Percentiles rank a stretch among this genome's conserved stretches.
These are phyloP conservation scores for Acronicta psi DNA, from an alignment of 2,888 invertebrate species.

Conservation along the genomic window DNA sequence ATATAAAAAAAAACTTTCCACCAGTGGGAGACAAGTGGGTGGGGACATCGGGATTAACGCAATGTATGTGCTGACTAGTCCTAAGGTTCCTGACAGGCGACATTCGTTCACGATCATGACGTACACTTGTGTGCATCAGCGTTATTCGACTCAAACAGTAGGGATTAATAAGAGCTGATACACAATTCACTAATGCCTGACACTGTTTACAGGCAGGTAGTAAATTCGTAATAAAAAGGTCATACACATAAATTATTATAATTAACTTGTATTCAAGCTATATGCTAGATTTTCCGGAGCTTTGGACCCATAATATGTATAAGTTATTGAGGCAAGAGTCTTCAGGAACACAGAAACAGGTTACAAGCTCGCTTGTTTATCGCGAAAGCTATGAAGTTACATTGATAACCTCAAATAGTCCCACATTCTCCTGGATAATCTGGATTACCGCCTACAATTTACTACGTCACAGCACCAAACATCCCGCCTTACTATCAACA, in stretches of 20 bases:
- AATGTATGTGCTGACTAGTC: too few relatives aligned
- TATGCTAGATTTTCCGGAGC: background rate
- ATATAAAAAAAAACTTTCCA: too few relatives aligned
- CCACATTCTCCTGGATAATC: conserved; percentile 19
- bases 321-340: background rate
- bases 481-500: background rate
- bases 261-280: background rate
- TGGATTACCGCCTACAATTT: conserved; percentile 27
- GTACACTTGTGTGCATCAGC: too few relatives aligned
- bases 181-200: background rate
- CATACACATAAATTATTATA: too few relatives aligned
- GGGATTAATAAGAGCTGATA: too few relatives aligned
- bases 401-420: conserved; percentile 18
- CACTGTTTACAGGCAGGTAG: too few relatives aligned
- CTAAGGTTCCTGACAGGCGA: too few relatives aligned
- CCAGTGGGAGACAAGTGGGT: too few relatives aligned
- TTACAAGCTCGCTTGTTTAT: background rate
- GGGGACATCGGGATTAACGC: too few relatives aligned
- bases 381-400: background rate
- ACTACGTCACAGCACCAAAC: conserved; percentile 22
- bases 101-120: too few relatives aligned
- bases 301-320: background rate
- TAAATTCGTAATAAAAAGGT: too few relatives aligned
- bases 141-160: too few relatives aligned
- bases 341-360: background rate